phyloP scores from a whole-genome alignment of 1,140 invertebrate genomes.

The Plodia interpunctella region DNA sequence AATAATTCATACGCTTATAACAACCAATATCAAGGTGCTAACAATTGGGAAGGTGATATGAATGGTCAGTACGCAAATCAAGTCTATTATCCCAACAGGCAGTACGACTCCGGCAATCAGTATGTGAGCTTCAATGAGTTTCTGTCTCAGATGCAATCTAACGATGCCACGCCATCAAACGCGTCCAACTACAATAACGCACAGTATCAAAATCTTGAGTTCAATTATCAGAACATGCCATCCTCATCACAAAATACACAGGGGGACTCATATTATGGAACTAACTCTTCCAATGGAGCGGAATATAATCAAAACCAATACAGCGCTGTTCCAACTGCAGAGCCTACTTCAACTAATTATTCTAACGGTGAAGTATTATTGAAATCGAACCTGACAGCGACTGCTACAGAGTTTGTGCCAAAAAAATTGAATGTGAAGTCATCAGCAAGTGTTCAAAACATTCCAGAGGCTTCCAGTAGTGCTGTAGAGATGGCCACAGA shows the following conservation, averaged over 20 bases:
- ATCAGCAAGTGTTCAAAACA: slow-evolving; percentile 28
- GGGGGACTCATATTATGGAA: slow-evolving; percentile 40
- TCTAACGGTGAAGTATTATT: slow-evolving; percentile 41
- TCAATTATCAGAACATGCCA: slow-evolving; percentile 52
- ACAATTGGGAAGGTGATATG: slow-evolving; percentile 52
- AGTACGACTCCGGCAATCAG: slow-evolving; percentile 47
- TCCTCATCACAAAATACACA: slow-evolving; percentile 42
- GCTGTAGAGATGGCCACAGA: slow-evolving; percentile 25
- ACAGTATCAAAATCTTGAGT: slow-evolving; percentile 52
- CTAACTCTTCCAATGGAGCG: slow-evolving; percentile 38
- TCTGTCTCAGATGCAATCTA: slow-evolving; percentile 58
- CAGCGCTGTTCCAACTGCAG: slow-evolving; percentile 22
- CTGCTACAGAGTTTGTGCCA: slow-evolving; percentile 72
- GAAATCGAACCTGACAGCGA: slow-evolving; percentile 67
- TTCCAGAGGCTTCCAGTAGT: slow-evolving; percentile 31
- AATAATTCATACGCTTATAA: slow-evolving; percentile 61
- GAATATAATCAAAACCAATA: slow-evolving; percentile 44
- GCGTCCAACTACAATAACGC: slow-evolving; percentile 41
- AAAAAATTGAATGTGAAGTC: slow-evolving; percentile 42
- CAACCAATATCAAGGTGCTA: slow-evolving; percentile 51
- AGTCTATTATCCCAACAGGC: slow-evolving; percentile 51
- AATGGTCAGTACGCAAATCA: slow-evolving; percentile 55
- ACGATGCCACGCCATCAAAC: slow-evolving; percentile 31
- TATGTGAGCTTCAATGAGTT: slow-evolving; percentile 71
- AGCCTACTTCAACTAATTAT: slow-evolving; percentile 34